Evolutionary conservation across 2,797 vertebrate species (phyloP), one percentile per base, ranked within the genome.

Genomic region (Manis pentadactyla): DNA sequence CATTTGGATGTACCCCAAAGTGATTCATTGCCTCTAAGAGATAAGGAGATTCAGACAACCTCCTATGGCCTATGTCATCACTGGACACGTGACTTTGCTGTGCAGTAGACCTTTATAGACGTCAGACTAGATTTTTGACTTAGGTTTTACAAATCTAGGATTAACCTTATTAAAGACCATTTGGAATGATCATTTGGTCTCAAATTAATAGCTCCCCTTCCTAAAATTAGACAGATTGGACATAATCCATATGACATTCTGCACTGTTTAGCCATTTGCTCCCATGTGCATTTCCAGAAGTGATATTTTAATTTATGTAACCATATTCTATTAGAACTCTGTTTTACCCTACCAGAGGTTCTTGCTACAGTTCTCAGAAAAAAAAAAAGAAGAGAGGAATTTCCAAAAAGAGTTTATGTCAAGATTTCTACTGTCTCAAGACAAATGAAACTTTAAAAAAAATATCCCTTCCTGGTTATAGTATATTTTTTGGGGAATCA

Each of bases 151-250:
- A 81, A 86, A 93, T 94, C 68, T 66, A 79, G 25, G 61, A 82
- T 95, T 92, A 90, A 39, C 21, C 53, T 73, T 68, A 42, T n/a
- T 91, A 94, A 95, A 93, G 37, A 79, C 8, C 46, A 46, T n/a
- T 95, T 94, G 34, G 55, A 93, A 83, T 23, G 18, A 51, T 61
- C 34, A 75, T 94, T 88, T 95, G 23, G 18, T 68, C 27, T 86
- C 19, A 55, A 94, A 87, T 91, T 93, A 97, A 79, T 21, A 83
- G 34, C 1, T 57, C 18, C 57, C 39, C 53, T 97, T 94, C 49
- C 68, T 83, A 96, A 97, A 93, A 96, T 85, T 89, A 82, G 27
- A 49, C 39, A 92, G 59, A 83, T 81, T 92, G 51, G n/a, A 57
- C 15, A 82, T n/a, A 91, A 95, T 93, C 61, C 49, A 2, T 61